A percentile compares a stretch with the other conserved stretches of the same genome.
Evolutionary conservation across 2,113 vertebrate genomes (phyloP).

Genomic region (Poicephalus gulielmi): DNA sequence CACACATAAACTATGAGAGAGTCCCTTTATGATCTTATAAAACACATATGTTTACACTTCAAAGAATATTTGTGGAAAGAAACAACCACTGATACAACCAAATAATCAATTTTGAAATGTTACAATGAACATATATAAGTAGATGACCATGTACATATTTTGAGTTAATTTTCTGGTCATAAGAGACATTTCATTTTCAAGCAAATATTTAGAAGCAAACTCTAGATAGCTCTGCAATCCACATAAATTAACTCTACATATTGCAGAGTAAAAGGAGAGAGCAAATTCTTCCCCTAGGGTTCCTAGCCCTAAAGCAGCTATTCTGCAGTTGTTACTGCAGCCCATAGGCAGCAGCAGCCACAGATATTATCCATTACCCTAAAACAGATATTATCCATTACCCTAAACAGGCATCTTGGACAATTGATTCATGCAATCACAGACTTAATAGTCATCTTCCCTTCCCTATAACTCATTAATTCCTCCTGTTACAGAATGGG

Average conservation of each 20-base stretch:
- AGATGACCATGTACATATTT: background rate
- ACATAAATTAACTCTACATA: conserved; percentile 11
- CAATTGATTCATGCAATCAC: background rate
- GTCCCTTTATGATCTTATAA: conserved; percentile 1
- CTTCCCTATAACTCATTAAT: background rate
- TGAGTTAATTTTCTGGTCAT: background rate
- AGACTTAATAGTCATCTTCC: background rate
- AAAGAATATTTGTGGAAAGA: background rate
- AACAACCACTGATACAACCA: background rate
- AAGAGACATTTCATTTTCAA: background rate
- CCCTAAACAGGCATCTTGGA: background rate
- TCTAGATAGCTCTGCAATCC: background rate
- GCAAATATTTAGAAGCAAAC: background rate
- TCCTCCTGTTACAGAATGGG: background rate
- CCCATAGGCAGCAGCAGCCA: background rate
- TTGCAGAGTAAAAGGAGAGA: background rate
- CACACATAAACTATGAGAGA: background rate
- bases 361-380: background rate
- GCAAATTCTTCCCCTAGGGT: background rate
- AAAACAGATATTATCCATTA: background rate
- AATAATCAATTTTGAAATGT: background rate
- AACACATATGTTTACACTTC: conserved; percentile 1
- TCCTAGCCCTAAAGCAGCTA: background rate
- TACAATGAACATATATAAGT: background rate
- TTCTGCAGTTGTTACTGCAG: background rate